phyloP scores from a whole-genome alignment of 2,888 invertebrate species.

The Chymomyza amoena region DNA sequence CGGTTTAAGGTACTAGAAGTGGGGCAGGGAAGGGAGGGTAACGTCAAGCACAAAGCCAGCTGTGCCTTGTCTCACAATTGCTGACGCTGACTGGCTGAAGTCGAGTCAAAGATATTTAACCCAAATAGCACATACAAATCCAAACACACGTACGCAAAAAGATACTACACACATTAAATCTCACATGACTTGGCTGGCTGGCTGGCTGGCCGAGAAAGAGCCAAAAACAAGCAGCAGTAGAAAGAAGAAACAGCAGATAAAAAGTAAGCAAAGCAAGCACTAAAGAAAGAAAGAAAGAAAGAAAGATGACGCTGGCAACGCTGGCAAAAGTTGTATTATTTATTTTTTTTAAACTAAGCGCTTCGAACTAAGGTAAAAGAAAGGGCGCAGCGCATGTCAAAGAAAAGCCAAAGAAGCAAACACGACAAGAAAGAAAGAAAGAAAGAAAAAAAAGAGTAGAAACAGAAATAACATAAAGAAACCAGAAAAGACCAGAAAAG shows the following conservation, averaged over 20 bases:
- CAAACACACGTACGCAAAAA: slow-evolving; percentile 7
- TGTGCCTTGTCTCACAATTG: background rate
- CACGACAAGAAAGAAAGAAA: background rate
- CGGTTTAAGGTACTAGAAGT: too few relatives aligned
- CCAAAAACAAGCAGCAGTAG: background rate
- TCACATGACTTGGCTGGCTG: slow-evolving; percentile 28
- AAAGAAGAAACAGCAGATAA: background rate
- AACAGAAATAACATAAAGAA: background rate
- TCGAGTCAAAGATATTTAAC: slow-evolving; percentile 46
- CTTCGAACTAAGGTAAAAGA: background rate
- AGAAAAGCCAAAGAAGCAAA: background rate
- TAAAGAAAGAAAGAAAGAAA: too few relatives aligned
- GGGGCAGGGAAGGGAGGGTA: background rate
- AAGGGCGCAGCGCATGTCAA: background rate
- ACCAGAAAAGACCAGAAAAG: background rate
- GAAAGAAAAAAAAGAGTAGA: background rate
- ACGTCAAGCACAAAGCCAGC: background rate
- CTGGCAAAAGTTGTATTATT: background rate
- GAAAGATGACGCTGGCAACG: slow-evolving; percentile 27
- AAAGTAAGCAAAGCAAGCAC: background rate
- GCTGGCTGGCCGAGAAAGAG: slow-evolving; percentile 22
- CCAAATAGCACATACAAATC: slow-evolving; percentile 44
- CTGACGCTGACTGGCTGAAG: background rate
- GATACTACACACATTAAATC: slow-evolving; percentile 10
- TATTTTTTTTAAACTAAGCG: background rate